Base-by-base conservation (phyloP, 2,113 vertebrate genomes). In the Trematocara marginatum region DNA sequence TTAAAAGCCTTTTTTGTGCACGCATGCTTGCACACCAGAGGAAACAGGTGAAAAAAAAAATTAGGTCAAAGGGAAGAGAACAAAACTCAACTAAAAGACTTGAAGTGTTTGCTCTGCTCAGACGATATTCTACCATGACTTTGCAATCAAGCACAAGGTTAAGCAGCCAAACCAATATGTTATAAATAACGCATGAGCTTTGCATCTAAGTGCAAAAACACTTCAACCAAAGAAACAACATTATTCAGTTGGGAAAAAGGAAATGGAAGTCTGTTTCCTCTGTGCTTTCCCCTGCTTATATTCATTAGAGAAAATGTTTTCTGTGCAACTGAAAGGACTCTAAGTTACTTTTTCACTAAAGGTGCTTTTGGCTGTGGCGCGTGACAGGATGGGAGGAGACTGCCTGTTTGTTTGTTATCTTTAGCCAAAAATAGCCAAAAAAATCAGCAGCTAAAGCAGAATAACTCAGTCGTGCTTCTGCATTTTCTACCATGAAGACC, bases 1-100 rank as follows among this genome's bases (percentile, higher is more conserved):
- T 95, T 95, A 91, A 93, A 87, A 89, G 47, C 15, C 57, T 87
- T 93, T 94, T 92, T 56, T 81, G 82, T 80, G 83, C 85, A 64
- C 81, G 89, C 78, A 86, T 84, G 88, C 79, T 90, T 90, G 76
- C 45, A 91, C 83, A 82, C 78, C 26, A 74, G 86, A 89, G 86
- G 78, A 92, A 74, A 84, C 80, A 59, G 87, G 57, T n/a, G 49
- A 45, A 66, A 71, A 82, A 71, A 49, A 49, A 88, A 92, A 92
- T 76, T 52, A 87, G 89, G 88, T 92, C 80, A 92, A 91, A 94
- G 64, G 89, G 49, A 93, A 88, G 7, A 52, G 57, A 88, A 86
- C 42, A 89, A 78, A 86, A 87, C 51, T 84, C n/a, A 47, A 86
- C 78, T 85, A 83, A 83, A 53, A 90, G 84, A 86, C 49, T 84